phyloP scores from a whole-genome alignment of 1,140 invertebrate genomes.

The Contarinia nasturtii region DNA sequence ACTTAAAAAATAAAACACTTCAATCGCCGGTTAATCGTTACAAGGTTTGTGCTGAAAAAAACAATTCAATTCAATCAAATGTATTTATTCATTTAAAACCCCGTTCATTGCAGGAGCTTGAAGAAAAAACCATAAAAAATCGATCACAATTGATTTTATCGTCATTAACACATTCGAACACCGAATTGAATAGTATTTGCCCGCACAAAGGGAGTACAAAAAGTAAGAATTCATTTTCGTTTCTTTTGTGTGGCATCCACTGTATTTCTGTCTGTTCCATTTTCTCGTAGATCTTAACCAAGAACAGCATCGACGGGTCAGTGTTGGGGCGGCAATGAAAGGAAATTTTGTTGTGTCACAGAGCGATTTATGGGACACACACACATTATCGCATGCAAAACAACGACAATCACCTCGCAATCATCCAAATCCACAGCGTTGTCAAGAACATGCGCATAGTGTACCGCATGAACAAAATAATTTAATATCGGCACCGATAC shows the following conservation, averaged over 20 bases:
- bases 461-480: slow-evolving; percentile 15
- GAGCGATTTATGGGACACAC: slow-evolving; percentile 39
- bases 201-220: slow-evolving; percentile 11
- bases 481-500: slow-evolving; percentile 29
- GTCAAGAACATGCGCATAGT: slow-evolving; percentile 18
- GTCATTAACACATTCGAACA: slow-evolving; percentile 21
- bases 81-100: too few species aligned
- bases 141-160: slow-evolving; percentile 12
- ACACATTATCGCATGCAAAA: slow-evolving; percentile 35
- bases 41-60: background rate
- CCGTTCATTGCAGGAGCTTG: slow-evolving; percentile 15
- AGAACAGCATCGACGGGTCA: slow-evolving; percentile 15
- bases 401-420: slow-evolving; percentile 25
- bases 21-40: background rate
- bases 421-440: slow-evolving; percentile 20
- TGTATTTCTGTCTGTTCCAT: too few species aligned
- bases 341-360: slow-evolving; percentile 39
- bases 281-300: background rate
- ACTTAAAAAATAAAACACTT: background rate
- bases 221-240: too few species aligned
- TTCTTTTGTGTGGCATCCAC: too few species aligned
- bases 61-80: too few species aligned
- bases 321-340: slow-evolving; percentile 22
- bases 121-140: slow-evolving; percentile 14
- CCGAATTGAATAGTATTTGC: slow-evolving; percentile 20